Base-by-base conservation (phyloP, 1,140 invertebrate species). In the Lepidurus packardi region DNA sequence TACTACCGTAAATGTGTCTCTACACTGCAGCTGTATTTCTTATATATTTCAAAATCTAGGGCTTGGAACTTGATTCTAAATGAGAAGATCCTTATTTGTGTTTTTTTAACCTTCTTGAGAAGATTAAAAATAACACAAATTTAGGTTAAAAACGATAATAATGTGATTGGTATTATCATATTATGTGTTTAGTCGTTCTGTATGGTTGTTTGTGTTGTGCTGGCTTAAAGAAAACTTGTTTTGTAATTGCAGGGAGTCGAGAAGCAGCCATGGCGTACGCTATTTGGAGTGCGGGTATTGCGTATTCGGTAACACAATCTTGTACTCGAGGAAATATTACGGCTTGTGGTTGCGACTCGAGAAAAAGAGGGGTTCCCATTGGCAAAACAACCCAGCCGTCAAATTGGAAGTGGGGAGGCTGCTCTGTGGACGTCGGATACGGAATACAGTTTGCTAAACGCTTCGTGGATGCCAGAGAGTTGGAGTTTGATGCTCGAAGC, bases 211-310 rank as follows among this genome's bases (percentile, higher is more conserved):
- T 74, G 21, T 74, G 1, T 41, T 74, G 21, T 74, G 11, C 73
- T 11, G 42, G 75, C 7, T 24, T 53, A 65, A 16, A 21, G 43
- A 43, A 45, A 65, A 4, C 21, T 53, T 65, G 21, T 43, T 24
- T 16, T 73, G 3, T 42, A 76, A 73, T 21, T 44, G 41, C 86
- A 96, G 95, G 93, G 81, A 95, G 93, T 44, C 88, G 92, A 81
- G 95, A 98, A 86, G 94, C 94, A 1, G 94, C 95, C 13, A 96
- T 94, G 85, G 93, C 94, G 0, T 96, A 97, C 85, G 94, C 94
- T 25, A 92, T 97, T 83, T 92, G 93, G 78, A 93, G 93, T 77
- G 94, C 95, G 0, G 95, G 94, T 4, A 93, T 96, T 11, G 92
- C 94, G 6, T 94, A 95, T 84, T 90, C 93, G 4, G 90, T 98